phyloP scores from a whole-genome alignment of 1,140 invertebrate genomes.

The Heliconius hewitsoni region DNA sequence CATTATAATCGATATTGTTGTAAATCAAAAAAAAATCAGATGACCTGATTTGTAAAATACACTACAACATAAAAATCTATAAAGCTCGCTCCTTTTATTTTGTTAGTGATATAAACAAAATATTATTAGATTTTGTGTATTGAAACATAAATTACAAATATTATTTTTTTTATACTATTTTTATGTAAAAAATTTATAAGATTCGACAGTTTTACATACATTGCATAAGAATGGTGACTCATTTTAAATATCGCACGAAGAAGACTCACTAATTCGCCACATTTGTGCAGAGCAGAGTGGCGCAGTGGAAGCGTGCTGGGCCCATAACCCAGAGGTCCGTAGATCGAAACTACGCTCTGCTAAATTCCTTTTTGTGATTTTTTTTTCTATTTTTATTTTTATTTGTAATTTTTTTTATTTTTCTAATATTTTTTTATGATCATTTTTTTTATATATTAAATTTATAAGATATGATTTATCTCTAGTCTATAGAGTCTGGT shows the following conservation, averaged over 20 bases:
- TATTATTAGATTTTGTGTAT: too few relatives aligned
- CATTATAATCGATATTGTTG: too few relatives aligned
- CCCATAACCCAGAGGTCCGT: slow-evolving; percentile 57
- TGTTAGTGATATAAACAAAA: too few relatives aligned
- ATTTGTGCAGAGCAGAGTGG: slow-evolving; percentile 43
- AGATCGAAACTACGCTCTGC: slow-evolving; percentile 55
- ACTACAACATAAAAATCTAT: too few relatives aligned
- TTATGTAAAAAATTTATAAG: too few relatives aligned
- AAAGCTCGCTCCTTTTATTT: too few relatives aligned
- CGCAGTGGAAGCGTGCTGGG: slow-evolving; percentile 56
- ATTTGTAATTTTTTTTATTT: neutral
- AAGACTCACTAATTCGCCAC: neutral
- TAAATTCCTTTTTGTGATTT: slow-evolving; percentile 19
- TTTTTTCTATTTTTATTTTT: neutral
- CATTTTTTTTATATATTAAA: neutral
- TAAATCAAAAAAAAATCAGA: too few relatives aligned
- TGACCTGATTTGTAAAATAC: too few relatives aligned
- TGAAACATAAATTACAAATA: too few relatives aligned
- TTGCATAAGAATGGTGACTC: neutral
- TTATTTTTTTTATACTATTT: too few relatives aligned
- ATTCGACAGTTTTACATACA: neutral
- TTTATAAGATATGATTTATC: neutral
- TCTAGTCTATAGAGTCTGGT: neutral
- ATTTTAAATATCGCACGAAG: neutral
- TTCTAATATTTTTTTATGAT: neutral